A percentile compares a stretch with the other conserved stretches of the same genome.
Evolutionary conservation across 1,140 invertebrate species (phyloP).

Genomic region (Drosophila tsacasi): DNA sequence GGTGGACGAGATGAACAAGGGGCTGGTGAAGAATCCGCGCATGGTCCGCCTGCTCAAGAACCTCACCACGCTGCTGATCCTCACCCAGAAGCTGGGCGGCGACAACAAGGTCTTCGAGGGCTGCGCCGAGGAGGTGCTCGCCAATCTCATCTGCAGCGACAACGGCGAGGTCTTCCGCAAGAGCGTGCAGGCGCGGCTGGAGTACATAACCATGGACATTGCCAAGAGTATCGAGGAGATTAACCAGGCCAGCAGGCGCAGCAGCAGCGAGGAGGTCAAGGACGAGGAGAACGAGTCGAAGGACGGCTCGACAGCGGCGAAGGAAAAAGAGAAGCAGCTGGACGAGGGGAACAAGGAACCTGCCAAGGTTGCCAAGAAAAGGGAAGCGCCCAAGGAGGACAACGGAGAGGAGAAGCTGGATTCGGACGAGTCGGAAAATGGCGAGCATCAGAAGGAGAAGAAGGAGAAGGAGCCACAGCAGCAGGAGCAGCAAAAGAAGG

Average conservation of each 20-base stretch:
- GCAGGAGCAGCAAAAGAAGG: background rate
- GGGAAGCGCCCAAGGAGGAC: background rate
- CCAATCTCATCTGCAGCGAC: slow-evolving; percentile 89
- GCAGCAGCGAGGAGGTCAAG: slow-evolving; percentile 3
- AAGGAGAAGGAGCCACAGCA: background rate
- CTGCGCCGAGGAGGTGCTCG: slow-evolving; percentile 95
- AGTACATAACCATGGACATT: slow-evolving; percentile 92
- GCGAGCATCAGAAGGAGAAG: background rate
- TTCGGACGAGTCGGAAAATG: slow-evolving; percentile 13
- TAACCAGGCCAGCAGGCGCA: slow-evolving; percentile 6
- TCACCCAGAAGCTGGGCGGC: slow-evolving; percentile 96
- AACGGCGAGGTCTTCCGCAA: slow-evolving; percentile 95
- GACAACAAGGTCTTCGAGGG: slow-evolving; percentile 96
- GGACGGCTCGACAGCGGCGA: slow-evolving; percentile 6
- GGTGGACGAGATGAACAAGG: slow-evolving; percentile 91
- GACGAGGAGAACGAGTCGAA: background rate
- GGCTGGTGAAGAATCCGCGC: slow-evolving; percentile 87
- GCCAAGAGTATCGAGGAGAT: slow-evolving; percentile 55
- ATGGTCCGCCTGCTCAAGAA: slow-evolving; percentile 93
- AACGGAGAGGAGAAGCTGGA: slow-evolving; percentile 34
- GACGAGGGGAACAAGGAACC: background rate
- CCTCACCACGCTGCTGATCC: slow-evolving; percentile 95
- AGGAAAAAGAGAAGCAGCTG: background rate
- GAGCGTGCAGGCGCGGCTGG: slow-evolving; percentile 95
- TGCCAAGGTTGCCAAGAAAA: background rate